Evolutionary conservation across 2,113 vertebrate species (phyloP), one percentile per base, ranked within the genome.

Genomic region (Dunckerocampus dactyliophorus): DNA sequence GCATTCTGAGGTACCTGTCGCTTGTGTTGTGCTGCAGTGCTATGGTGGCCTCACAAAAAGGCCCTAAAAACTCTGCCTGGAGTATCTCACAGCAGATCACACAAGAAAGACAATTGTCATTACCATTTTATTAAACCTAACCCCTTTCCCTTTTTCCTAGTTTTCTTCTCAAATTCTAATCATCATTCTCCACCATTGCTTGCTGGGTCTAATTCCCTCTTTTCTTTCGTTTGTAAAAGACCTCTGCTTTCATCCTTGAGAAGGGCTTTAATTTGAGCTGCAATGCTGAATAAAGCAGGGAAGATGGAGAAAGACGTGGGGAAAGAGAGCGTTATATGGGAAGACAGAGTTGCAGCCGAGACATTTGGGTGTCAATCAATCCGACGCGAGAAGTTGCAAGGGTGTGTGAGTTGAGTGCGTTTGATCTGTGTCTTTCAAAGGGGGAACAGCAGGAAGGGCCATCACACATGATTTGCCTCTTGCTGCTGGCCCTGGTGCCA

Each of bases 351-450:
- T 24, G 74, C 73, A 13, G 64, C 17, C 24, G 72, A 84, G 82
- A 87, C 76, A 65, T 84, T 90, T 74, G 87, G 74, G 65, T 93
- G 94, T 89, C 94, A 94, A 93, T 95, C 94, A 95, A 87, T 80
- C 67, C 79, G 88, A 89, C 70, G 80, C 14, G 72, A 79, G 72
- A 76, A 76, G 79, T 67, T 77, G 80, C 71, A 53, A 81, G 81
- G 74, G 75, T 72, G 72, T 54, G 55, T 76, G 82, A 86, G 82
- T 75, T 53, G 75, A 68, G 73, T 75, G 82, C 89, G 89, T 92
- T 92, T 93, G 89, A 94, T 92, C 89, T 83, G 87, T 90, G 90
- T 89, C 90, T 87, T 86, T 91, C 82, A 81, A 87, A 88, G 88
- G 77, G 68, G 84, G 83, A 84, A 77, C 64, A 75, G 81, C 76